Evolutionary conservation across 2,888 invertebrate genomes (phyloP).

Genomic region (Pseudanteris insignis): DNA sequence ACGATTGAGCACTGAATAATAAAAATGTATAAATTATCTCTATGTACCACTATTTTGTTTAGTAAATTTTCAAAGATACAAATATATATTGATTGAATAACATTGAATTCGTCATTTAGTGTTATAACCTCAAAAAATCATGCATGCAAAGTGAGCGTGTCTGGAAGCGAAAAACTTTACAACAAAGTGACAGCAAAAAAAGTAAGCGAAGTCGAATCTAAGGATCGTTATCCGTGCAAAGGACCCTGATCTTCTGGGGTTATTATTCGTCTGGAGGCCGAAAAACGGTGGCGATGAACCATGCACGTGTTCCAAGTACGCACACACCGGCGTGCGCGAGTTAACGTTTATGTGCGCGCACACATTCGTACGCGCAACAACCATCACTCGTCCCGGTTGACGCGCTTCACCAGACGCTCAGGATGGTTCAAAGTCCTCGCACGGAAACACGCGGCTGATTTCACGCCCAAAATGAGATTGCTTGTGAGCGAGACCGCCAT

Average conservation of each 20-base stretch:
- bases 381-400: no score
- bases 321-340: slow-evolving; percentile 3
- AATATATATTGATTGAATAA: no score
- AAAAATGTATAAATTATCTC: no score
- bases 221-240: slow-evolving; percentile 16
- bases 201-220: not conserved
- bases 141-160: no score
- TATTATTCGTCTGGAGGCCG: slow-evolving; percentile 35
- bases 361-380: not conserved
- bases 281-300: slow-evolving; percentile 46
- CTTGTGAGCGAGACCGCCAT: slow-evolving; percentile 1
- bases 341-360: slow-evolving; percentile 45
- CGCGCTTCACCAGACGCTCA: slow-evolving; percentile 54
- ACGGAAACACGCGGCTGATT: slow-evolving; percentile 46
- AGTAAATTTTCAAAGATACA: no score
- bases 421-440: slow-evolving; percentile 55
- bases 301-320: slow-evolving; percentile 31
- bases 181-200: no score
- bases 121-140: no score
- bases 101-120: no score
- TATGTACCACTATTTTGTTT: no score
- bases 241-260: slow-evolving; percentile 16
- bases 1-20: no score
- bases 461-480: slow-evolving; percentile 14
- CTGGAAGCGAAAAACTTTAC: no score